These are phyloP conservation scores for Coronaproctus castanopsis DNA, from an alignment of 2,888 invertebrate genomes.

Conservation along the genomic window DNA sequence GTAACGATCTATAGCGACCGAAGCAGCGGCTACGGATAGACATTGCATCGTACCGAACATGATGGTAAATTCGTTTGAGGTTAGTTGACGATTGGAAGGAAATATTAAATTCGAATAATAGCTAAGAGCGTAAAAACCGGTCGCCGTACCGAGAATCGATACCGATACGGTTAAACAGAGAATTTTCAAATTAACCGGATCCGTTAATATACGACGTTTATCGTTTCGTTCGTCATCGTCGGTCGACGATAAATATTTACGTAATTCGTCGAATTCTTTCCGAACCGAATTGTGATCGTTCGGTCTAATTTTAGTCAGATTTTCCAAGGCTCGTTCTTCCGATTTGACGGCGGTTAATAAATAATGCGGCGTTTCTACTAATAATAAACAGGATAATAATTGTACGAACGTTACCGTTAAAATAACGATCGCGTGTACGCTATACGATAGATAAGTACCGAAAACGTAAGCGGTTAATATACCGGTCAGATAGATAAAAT, in stretches of 20 bases:
- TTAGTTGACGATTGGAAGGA: not conserved
- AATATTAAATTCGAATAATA: not conserved
- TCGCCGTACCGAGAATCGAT: not conserved
- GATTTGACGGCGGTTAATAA: too few relatives aligned
- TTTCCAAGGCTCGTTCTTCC: too few relatives aligned
- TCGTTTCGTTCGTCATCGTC: too few relatives aligned
- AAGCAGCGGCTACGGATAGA: not conserved
- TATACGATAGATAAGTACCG: not conserved
- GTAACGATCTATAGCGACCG: not conserved
- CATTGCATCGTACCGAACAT: not conserved
- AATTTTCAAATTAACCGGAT: conserved; percentile 1
- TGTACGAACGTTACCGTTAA: not conserved
- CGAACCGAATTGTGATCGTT: too few relatives aligned
- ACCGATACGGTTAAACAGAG: not conserved
- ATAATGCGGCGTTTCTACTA: not conserved
- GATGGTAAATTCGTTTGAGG: not conserved
- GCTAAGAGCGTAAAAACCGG: not conserved
- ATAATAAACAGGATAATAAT: not conserved
- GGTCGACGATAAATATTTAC: too few relatives aligned
- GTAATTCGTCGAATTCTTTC: too few relatives aligned
- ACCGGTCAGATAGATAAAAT: not conserved
- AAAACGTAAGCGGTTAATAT: not conserved
- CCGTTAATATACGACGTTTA: too few relatives aligned
- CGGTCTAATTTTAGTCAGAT: too few relatives aligned
- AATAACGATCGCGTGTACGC: not conserved